Evolutionary conservation across 2,113 vertebrate genomes (phyloP).

Genomic region (Antechinus flavipes): DNA sequence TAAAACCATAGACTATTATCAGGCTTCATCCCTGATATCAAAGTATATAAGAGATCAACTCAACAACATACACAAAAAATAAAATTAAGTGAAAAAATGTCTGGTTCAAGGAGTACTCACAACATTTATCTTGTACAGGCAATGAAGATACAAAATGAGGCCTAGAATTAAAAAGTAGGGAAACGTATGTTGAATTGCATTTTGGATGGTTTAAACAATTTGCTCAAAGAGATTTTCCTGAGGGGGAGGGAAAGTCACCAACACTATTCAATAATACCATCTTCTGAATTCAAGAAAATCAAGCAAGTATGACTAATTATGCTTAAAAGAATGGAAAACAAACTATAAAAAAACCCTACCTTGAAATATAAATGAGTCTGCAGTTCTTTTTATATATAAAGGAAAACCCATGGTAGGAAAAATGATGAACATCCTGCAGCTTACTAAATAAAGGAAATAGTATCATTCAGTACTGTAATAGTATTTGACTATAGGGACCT

Average conservation of each 20-base stretch:
- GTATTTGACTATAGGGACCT: constrained; percentile 15
- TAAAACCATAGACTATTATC: background rate
- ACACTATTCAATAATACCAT: constrained; percentile 6
- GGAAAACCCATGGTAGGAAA: constrained; percentile 62
- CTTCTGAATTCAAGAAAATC: constrained; percentile 52
- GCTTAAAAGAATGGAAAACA: constrained; percentile 58
- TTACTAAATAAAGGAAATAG: constrained; percentile 60
- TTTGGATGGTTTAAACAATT: background rate
- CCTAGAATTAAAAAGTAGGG: background rate
- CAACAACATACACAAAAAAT: background rate
- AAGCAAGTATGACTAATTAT: constrained; percentile 51
- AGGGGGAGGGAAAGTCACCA: constrained; percentile 19
- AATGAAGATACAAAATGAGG: background rate
- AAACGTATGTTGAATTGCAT: background rate
- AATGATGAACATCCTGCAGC: constrained; percentile 58
- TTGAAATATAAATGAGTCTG: constrained; percentile 61
- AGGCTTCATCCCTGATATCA: background rate
- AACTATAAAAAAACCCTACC: constrained; percentile 11
- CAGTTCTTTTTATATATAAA: constrained; percentile 44
- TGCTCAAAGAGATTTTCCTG: constrained; percentile 39
- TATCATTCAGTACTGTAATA: constrained; percentile 32
- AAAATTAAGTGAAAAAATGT: background rate
- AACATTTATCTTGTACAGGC: background rate
- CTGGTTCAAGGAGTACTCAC: background rate
- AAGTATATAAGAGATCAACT: background rate